These are phyloP conservation scores for Drosophila melanica DNA, from an alignment of 1,140 invertebrate species.

Conservation along the genomic window DNA sequence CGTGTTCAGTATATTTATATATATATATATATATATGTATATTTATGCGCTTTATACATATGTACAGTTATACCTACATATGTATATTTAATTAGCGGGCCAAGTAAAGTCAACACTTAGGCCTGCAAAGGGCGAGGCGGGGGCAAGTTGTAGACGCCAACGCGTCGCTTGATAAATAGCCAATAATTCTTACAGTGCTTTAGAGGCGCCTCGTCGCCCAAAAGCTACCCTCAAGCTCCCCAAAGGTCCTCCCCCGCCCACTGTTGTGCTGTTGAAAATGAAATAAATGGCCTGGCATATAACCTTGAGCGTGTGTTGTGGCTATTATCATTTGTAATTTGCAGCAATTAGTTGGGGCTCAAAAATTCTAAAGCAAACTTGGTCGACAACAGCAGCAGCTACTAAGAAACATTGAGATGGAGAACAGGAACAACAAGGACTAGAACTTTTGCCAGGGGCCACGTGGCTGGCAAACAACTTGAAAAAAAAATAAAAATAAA, in stretches of 20 bases:
- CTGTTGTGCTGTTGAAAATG: slow-evolving; percentile 58
- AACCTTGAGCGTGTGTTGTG: slow-evolving; percentile 82
- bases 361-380: slow-evolving; percentile 83
- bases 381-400: slow-evolving; percentile 56
- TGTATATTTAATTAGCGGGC: slow-evolving; percentile 76
- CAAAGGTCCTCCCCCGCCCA: not conserved
- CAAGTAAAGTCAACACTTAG: slow-evolving; percentile 63
- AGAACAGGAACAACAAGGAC: slow-evolving; percentile 47
- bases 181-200: slow-evolving; percentile 79
- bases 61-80: slow-evolving; percentile 35
- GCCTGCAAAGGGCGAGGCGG: not conserved
- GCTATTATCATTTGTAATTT: slow-evolving; percentile 83
- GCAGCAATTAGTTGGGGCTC: slow-evolving; percentile 81
- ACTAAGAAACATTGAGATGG: slow-evolving; percentile 2
- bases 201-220: slow-evolving; percentile 40
- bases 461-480: slow-evolving; percentile 42
- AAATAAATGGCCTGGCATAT: slow-evolving; percentile 77
- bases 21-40: no score
- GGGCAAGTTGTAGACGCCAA: slow-evolving; percentile 31
- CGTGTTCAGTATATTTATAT: slow-evolving; percentile 40
- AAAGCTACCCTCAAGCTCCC: not conserved
- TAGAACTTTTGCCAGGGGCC: slow-evolving; percentile 40
- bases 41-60: slow-evolving; percentile 9
- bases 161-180: slow-evolving; percentile 77
- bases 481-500: slow-evolving; percentile 24